Evolutionary conservation across 2,113 vertebrate species (phyloP), one percentile per base, ranked within the genome.

Genomic region (Spermophilus dauricus): DNA sequence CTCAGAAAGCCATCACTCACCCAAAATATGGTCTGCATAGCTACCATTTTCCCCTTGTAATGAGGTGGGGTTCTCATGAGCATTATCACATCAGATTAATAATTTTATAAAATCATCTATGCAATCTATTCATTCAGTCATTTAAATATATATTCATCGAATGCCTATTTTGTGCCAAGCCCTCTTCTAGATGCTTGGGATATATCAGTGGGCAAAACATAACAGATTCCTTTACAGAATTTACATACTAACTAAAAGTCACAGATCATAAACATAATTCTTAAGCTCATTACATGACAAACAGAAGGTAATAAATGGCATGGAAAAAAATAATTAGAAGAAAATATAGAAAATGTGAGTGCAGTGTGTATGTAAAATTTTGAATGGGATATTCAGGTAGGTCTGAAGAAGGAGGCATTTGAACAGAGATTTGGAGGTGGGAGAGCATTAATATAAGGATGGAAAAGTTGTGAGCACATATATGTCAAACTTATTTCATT

Each of bases 21-120:
- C 7, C 53, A 81, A 73, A 90, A 89, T 24, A 26, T 24, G 48
- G 45, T 45, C 53, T 94, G 2, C 24, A n/a, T n/a, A 32, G 87
- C 83, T 37, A 75, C 0, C 1, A 26, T 51, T 39, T 88, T 48
- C 16, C 42, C 16, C 42, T 39, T 73, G 67, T 76, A 86, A 34
- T 94, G 56, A 80, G 53, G 56, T 45, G 8, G 6, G n/a, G 3
- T n/a, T 69, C 28, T 86, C n/a, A 78, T 18, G 14, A 91, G 24
- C 5, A 83, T 89, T 81, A 58, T 34, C 92, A 82, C 77, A 82
- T 89, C 86, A 91, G 58, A 77, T 80, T 20, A 87, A 65, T 17
- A 63, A 70, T 94, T 91, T 63, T 82, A 61, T 84, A 39, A 32
- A 85, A 61, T 18, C 4, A 72, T 24, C 37, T 85, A 37, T 22